Conservation (phyloP, 2,113 vertebrate species). For the Taxidea taxus region DNA sequence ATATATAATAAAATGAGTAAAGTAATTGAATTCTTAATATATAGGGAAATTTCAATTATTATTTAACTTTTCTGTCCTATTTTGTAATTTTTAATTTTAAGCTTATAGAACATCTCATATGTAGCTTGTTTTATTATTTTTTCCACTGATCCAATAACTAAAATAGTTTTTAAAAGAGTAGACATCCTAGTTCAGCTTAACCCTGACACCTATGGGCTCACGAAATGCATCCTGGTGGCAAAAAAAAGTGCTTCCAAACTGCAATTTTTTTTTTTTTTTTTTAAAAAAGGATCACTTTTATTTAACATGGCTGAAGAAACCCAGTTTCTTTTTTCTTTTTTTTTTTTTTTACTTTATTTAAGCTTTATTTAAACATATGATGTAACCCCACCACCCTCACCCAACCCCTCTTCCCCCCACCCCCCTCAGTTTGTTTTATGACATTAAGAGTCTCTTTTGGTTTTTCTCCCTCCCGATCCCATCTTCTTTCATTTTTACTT, state of each 20-base stretch:
- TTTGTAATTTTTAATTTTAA: not conserved
- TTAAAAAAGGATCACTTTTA: no score
- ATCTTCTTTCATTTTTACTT: no score
- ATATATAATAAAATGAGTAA: not conserved
- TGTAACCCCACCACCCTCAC: no score
- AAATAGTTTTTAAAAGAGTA: constrained; percentile 39
- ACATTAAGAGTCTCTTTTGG: no score
- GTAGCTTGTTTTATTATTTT: constrained; percentile 48
- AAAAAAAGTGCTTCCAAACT: constrained; percentile 70
- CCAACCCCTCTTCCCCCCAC: no score
- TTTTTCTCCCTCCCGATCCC: no score
- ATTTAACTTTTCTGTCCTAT: not conserved
- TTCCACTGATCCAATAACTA: constrained; percentile 60
- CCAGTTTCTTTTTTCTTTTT: no score
- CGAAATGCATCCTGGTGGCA: constrained; percentile 1
- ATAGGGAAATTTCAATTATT: not conserved
- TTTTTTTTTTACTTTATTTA: no score
- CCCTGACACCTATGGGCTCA: constrained; percentile 6
- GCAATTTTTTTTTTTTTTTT: not conserved
- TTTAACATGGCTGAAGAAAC: no score
- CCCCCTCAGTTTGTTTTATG: no score
- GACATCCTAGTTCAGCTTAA: constrained; percentile 28
- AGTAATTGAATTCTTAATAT: not conserved
- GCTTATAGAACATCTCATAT: constrained; percentile 53
- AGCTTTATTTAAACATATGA: no score